Base-by-base conservation (phyloP, 2,888 invertebrate genomes). In the Erebia palarica region DNA sequence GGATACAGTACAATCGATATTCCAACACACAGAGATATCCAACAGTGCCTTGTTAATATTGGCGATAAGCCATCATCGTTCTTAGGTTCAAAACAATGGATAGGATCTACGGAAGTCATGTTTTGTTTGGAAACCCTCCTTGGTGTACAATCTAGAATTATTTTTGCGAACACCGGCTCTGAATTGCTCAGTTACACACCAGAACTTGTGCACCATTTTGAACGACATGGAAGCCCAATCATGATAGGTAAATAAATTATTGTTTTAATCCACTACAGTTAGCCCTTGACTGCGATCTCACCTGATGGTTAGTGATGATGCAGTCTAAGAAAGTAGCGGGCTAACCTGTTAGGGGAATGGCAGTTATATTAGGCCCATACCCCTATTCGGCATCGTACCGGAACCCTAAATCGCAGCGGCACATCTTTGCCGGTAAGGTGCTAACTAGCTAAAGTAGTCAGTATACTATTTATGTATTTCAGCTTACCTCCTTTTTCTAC, bases 91-190 rank as follows among this genome's bases (percentile, higher is more conserved):
- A 96, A 95, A 72, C 96, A 98, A 84, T 99, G 99, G 99, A 99
- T 99, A 84, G 99, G 99, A 9, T 99, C 99, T 0, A 97, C 98
- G 5, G 99, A 99, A 94, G 98, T 99, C 14, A 96, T 97, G 88
- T 99, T 97, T 93, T 97, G 98, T 74, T 90, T 99, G 74, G 97
- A 98, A 83, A 95, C 96, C 49, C 91, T 98, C 72, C 90, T 98
- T 9, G 95, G 95, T 63, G 94, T 98, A 0, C 95, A 96, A 65
- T 95, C 95, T 0, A 96, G 96, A 86, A 97, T 99, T 76, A 92
- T 99, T 74, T 96, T 96, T 81, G 97, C 98, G 0, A 96, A 96
- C 78, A 96, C 96, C 21, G 99, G 99, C 10, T 94, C 95, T 49
- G 99, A 99, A 80, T 89, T 99, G 86, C 94, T 95, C 8, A 94